phyloP scores from a whole-genome alignment of 1,140 invertebrate genomes.

The Paraescarpia echinospica region DNA sequence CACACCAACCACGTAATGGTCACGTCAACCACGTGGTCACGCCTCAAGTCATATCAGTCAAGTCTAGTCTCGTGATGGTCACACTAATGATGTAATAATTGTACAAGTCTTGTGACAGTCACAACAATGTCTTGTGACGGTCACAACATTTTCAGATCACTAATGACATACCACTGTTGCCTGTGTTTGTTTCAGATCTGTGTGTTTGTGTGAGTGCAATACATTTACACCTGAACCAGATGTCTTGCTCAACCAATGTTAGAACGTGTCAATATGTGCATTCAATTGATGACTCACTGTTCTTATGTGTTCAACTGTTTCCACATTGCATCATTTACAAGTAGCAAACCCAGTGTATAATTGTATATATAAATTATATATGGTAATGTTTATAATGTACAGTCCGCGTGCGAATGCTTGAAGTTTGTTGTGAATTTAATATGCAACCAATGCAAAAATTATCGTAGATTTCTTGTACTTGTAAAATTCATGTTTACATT shows the following conservation, averaged over 20 bases:
- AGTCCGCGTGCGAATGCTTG: not conserved
- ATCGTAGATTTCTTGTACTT: not conserved
- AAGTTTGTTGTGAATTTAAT: not conserved
- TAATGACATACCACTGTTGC: not conserved
- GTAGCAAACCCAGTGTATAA: not conserved
- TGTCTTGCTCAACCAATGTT: not conserved
- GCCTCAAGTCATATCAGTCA: not conserved
- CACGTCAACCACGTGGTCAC: too few species aligned
- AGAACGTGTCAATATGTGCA: not conserved
- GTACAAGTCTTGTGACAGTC: not conserved
- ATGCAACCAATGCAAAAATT: not conserved
- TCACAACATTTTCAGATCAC: not conserved
- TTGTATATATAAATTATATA: not conserved
- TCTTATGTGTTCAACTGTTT: not conserved
- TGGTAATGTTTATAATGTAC: conserved; percentile 6
- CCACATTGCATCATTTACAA: not conserved
- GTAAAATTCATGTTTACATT: not conserved
- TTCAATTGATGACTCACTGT: not conserved
- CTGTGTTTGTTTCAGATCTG: not conserved
- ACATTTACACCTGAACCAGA: not conserved
- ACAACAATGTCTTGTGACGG: not conserved
- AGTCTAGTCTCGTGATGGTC: not conserved
- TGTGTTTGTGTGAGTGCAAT: not conserved
- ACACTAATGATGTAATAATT: not conserved
- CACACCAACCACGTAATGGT: not conserved